Base-by-base conservation (phyloP, 2,888 invertebrate species). In the Sarcophaga caerulescens region DNA sequence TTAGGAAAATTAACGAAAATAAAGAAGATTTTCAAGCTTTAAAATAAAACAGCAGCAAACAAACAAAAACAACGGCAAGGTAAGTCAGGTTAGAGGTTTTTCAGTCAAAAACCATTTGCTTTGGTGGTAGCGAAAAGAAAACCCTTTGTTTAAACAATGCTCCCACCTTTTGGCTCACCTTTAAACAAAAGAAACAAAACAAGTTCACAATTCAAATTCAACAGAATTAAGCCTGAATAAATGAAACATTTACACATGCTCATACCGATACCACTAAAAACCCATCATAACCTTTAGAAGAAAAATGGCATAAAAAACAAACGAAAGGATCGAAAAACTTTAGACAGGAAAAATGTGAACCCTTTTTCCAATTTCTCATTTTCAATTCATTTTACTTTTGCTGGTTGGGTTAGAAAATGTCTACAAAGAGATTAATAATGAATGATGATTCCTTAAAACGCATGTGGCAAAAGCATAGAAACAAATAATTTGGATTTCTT, bases 401-500 rank as follows among this genome's bases (percentile, higher is more conserved):
- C 75, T 35, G 8, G 52, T 62, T 79, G 76, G 45, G 73, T 74
- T 83, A 78, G 84, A 84, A 86, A 81, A 86, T 84, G 82, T 82
- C 82, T 85, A 81, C 85, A 79, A 70, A 78, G 82, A 87, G 85
- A 76, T 85, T 85, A 87, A 87, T 85, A 87, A 85, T 84, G 86
- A 87, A 89, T 90, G 90, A 83, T 83, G 85, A 85, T 82, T 89
- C 91, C 87, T 88, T 90, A 90, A 91, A 91, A 90, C 89, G 89
- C 89, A 81, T 87, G 85, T 90, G 90, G 91, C 91, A 91, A 90
- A 90, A 91, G 91, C 91, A 91, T 66, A 89, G 90, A 89, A 90
- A 89, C 86, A 91, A 90, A 91, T 90, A 91, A 91, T 81, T 81
- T 85, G 52, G 52, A 17, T 52, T 85, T 85, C 82, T 86, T 86